These are phyloP conservation scores for Carcinoscorpius rotundicauda DNA, from an alignment of 1,140 invertebrate species.

Conservation along the genomic window DNA sequence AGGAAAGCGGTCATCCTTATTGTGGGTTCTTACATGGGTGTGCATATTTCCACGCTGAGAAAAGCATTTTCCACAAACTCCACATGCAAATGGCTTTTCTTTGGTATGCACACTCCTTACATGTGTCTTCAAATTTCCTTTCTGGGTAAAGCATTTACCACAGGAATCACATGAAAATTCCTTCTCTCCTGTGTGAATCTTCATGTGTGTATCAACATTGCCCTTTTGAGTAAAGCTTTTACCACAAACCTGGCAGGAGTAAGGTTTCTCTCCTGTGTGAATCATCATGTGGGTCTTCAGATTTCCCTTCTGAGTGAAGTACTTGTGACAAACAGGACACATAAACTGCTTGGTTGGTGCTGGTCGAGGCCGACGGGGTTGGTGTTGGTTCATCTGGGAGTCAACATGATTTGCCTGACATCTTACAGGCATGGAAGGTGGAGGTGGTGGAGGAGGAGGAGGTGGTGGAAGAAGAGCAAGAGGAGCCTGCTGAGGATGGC, in stretches of 20 bases:
- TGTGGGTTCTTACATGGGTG: neutral
- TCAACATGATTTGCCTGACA: constrained; percentile 7
- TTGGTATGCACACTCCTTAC: constrained; percentile 36
- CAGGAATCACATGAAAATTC: constrained; percentile 39
- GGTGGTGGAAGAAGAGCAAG: neutral
- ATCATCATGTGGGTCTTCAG: constrained; percentile 36
- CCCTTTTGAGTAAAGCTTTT: constrained; percentile 34
- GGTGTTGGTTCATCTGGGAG: constrained; percentile 6
- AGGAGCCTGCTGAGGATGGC: neutral
- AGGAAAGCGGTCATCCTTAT: constrained; percentile 16
- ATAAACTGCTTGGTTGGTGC: constrained; percentile 25
- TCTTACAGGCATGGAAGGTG: neutral
- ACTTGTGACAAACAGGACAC: constrained; percentile 36
- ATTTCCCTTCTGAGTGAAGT: constrained; percentile 38
- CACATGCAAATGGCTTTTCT: constrained; percentile 3
- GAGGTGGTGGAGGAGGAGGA: constrained; percentile 4
- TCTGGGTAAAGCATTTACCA: constrained; percentile 41
- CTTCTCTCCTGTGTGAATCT: constrained; percentile 63
- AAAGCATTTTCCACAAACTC: constrained; percentile 3
- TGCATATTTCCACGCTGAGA: neutral
- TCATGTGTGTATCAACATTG: constrained; percentile 81
- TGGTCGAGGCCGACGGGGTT: constrained; percentile 9
- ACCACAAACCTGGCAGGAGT: constrained; percentile 32
- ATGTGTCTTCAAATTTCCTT: constrained; percentile 46
- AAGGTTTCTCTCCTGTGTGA: constrained; percentile 35